phyloP scores from a whole-genome alignment of 1,140 invertebrate genomes.

The Drosophila simulans region DNA sequence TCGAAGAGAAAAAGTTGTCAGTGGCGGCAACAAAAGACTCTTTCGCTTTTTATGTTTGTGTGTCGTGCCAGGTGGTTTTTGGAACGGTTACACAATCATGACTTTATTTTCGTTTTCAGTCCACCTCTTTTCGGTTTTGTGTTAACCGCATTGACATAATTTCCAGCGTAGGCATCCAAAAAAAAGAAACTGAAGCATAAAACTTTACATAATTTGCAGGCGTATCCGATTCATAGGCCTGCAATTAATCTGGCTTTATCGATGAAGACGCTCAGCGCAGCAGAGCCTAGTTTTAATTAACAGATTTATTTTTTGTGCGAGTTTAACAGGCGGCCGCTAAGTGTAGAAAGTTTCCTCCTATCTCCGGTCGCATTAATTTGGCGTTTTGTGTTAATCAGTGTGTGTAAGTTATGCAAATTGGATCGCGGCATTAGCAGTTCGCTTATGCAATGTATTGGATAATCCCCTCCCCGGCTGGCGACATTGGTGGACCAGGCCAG shows the following conservation, averaged over 20 bases:
- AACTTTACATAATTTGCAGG: conserved; percentile 72
- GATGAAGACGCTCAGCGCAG: conserved; percentile 26
- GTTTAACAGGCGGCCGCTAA: conserved; percentile 46
- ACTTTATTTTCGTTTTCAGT: conserved; percentile 59
- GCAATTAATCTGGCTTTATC: conserved; percentile 50
- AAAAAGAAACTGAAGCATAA: conserved; percentile 22
- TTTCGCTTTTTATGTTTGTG: conserved; percentile 72
- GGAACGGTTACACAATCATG: conserved; percentile 80
- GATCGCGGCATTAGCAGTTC: conserved; percentile 25
- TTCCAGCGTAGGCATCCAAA: conserved; percentile 58
- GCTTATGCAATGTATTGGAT: conserved; percentile 53
- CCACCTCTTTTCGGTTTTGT: conserved; percentile 25
- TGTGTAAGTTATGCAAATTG: conserved; percentile 73
- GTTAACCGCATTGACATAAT: conserved; percentile 79
- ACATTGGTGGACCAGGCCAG: conserved; percentile 28
- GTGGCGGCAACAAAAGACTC: conserved; percentile 61
- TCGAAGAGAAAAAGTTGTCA: conserved; percentile 66
- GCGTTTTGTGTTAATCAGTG: conserved; percentile 62
- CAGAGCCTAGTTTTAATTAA: conserved; percentile 62
- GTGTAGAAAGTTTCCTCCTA: conserved; percentile 69
- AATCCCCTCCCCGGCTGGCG: conserved; percentile 30
- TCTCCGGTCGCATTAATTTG: conserved; percentile 51
- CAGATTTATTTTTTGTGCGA: conserved; percentile 24
- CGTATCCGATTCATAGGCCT: conserved; percentile 71
- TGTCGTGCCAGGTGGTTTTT: conserved; percentile 77